Conservation (phyloP, 2,113 vertebrate genomes). For the Oplegnathus fasciatus region DNA sequence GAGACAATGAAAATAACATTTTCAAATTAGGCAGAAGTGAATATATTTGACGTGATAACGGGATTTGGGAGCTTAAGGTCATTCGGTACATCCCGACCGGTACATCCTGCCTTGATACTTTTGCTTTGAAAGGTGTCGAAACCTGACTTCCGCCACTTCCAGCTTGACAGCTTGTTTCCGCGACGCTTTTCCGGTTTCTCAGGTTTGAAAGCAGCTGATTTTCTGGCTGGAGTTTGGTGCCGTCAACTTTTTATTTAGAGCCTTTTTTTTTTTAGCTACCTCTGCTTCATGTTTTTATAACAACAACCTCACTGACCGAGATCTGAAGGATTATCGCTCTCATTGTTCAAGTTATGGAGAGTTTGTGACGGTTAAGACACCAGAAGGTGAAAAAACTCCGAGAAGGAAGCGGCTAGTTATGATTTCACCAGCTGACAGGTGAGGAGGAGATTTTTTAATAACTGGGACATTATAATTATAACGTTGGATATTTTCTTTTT, state of each 20-base stretch:
- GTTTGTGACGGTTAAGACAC: constrained; percentile 11
- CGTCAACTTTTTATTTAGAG: not conserved
- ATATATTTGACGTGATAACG: too few relatives aligned
- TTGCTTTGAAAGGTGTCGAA: constrained; percentile 36
- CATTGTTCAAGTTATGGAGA: not conserved
- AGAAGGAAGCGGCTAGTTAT: constrained; percentile 24
- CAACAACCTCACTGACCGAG: too few relatives aligned
- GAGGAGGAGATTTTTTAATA: constrained; percentile 18
- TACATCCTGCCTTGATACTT: not conserved
- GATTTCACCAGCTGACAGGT: constrained; percentile 55
- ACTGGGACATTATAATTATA: accelerated
- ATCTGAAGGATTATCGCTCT: not conserved
- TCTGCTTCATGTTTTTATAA: not conserved
- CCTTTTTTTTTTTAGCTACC: not conserved
- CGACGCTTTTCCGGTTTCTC: constrained; percentile 20
- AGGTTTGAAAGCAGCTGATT: constrained; percentile 4
- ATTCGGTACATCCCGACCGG: too few relatives aligned
- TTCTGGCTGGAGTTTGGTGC: not conserved
- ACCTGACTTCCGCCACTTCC: not conserved
- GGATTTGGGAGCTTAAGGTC: not conserved
- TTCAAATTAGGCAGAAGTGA: not conserved
- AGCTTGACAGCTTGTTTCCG: not conserved
- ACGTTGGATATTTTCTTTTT: accelerated
- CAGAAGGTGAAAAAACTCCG: not conserved
- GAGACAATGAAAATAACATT: not conserved